Conservation (phyloP, 1,140 invertebrate genomes). For the Episyrphus balteatus region DNA sequence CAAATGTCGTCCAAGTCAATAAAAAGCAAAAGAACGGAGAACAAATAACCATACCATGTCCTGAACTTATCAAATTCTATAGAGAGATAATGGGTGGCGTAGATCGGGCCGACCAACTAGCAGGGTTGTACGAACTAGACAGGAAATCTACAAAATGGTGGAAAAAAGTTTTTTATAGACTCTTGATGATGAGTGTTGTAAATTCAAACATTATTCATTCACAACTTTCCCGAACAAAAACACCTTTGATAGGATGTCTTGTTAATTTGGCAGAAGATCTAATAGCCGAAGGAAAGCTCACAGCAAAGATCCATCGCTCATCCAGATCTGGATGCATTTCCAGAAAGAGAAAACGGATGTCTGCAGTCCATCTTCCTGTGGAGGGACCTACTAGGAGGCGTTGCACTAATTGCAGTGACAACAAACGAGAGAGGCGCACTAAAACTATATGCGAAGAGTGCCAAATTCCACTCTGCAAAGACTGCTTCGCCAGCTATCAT, state of each 20-base stretch:
- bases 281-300: constrained; percentile 7
- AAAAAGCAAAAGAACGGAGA: constrained; percentile 14
- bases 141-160: no score
- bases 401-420: background rate
- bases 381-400: background rate
- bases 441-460: background rate
- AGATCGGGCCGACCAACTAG: constrained; percentile 15
- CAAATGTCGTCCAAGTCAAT: constrained; percentile 3
- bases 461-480: background rate
- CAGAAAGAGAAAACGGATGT: background rate
- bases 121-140: no score
- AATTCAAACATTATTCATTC: constrained; percentile 12
- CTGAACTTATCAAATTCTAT: constrained; percentile 22
- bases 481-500: background rate
- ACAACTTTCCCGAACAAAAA: constrained; percentile 6
- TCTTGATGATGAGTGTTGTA: no score
- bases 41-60: constrained; percentile 10
- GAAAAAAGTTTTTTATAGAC: no score
- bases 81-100: constrained; percentile 19
- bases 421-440: background rate
- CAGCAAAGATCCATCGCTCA: background rate
- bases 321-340: background rate
- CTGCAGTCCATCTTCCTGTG: background rate
- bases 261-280: constrained; percentile 11
- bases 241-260: constrained; percentile 7